A percentile compares a stretch with the other conserved stretches of the same genome.
These are phyloP conservation scores for Tiliacea citrago DNA, from an alignment of 2,888 invertebrate species.

Conservation along the genomic window DNA sequence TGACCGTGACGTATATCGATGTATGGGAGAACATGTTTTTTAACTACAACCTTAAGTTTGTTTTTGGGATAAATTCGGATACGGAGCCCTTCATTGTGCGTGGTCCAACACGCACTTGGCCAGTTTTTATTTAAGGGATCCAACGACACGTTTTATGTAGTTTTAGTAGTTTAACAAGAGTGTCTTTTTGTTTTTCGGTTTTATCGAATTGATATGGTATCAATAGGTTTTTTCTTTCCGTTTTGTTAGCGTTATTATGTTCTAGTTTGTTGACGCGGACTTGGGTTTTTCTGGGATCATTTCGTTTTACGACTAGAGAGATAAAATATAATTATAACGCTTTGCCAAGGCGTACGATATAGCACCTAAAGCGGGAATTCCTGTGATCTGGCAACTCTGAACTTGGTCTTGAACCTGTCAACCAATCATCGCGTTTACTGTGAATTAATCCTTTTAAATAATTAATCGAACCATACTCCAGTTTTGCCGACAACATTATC, in stretches of 20 bases:
- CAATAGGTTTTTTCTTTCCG: not conserved
- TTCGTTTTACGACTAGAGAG: not conserved
- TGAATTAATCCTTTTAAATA: conserved; percentile 9
- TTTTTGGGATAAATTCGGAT: no score
- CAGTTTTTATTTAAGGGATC: no score
- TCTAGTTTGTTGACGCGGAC: not conserved
- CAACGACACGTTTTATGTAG: no score
- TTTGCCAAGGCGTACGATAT: not conserved
- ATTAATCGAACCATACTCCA: not conserved
- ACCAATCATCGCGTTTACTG: not conserved
- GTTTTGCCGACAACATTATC: conserved; percentile 9
- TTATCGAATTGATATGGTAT: not conserved
- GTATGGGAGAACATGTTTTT: no score
- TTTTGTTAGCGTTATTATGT: not conserved
- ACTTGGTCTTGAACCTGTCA: conserved; percentile 30
- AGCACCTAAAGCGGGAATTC: conserved; percentile 15
- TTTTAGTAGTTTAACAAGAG: no score
- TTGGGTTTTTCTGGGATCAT: not conserved
- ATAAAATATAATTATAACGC: not conserved
- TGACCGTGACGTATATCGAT: no score
- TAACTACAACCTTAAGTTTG: no score
- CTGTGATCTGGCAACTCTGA: conserved; percentile 39
- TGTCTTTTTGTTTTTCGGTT: not conserved
- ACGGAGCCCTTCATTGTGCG: no score
- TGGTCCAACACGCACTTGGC: no score